These are phyloP conservation scores for Dipodomys stephensi DNA, from an alignment of 2,113 vertebrate genomes.

Conservation along the genomic window DNA sequence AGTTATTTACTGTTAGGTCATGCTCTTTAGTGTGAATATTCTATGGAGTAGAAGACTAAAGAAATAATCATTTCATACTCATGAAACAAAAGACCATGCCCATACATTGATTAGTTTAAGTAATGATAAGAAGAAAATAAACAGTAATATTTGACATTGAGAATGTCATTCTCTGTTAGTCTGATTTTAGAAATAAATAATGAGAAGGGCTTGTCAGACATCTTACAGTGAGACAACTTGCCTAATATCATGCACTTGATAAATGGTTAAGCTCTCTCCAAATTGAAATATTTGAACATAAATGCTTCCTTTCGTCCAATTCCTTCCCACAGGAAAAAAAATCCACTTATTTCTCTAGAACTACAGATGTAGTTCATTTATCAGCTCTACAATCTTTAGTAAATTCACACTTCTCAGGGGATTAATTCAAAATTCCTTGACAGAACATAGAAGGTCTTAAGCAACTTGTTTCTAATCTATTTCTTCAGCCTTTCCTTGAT, in stretches of 20 bases:
- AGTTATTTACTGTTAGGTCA: not conserved
- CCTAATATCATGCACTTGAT: not conserved
- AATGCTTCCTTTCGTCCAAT: not conserved
- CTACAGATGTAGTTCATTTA: not conserved
- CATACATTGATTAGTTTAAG: not conserved
- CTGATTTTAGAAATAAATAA: not conserved
- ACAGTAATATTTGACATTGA: not conserved
- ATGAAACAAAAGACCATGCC: not conserved
- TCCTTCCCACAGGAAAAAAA: not conserved
- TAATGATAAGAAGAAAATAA: not conserved
- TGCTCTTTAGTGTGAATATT: not conserved
- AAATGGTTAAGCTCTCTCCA: not conserved
- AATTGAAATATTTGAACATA: not conserved
- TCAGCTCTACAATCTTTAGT: not conserved
- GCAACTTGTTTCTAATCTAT: not conserved
- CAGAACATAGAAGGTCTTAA: not conserved
- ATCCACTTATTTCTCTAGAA: not conserved
- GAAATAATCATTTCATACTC: not conserved
- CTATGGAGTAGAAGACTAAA: not conserved
- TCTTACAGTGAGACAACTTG: not conserved
- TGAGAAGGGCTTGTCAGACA: not conserved
- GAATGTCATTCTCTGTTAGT: not conserved
- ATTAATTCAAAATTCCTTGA: constrained; percentile 41
- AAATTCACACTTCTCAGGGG: not conserved
- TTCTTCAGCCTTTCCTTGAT: not conserved